phyloP scores from a whole-genome alignment of 2,797 vertebrate species.

The Pseudocheirus occidentalis region DNA sequence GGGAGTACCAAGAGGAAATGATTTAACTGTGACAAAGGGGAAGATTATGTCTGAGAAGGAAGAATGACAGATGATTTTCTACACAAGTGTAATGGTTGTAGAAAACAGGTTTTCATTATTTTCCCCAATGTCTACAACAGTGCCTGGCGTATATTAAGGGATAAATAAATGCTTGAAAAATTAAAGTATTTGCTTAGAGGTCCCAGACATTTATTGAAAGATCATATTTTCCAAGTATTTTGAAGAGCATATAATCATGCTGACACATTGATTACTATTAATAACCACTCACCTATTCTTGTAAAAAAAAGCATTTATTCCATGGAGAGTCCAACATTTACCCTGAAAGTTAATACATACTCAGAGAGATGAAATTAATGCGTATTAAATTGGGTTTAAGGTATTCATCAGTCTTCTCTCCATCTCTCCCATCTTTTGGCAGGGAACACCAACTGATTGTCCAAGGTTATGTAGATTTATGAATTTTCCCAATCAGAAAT shows the following conservation, averaged over 20 bases:
- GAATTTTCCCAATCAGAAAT: neutral
- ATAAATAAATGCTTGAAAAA: neutral
- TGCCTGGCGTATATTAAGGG: neutral
- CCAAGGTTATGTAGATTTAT: neutral
- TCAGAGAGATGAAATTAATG: neutral
- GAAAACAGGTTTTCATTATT: neutral
- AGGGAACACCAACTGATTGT: neutral
- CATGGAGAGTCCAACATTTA: neutral
- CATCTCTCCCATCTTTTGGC: neutral
- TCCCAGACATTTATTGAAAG: too few relatives aligned
- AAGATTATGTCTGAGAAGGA: neutral
- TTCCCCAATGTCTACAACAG: neutral
- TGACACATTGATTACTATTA: neutral
- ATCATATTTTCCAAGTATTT: neutral
- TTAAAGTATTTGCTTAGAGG: neutral
- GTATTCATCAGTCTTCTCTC: neutral
- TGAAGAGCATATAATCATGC: neutral
- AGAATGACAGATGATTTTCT: too few relatives aligned
- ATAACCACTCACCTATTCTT: neutral
- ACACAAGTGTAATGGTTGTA: neutral
- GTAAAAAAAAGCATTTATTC: neutral
- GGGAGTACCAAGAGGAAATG: neutral
- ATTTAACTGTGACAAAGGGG: neutral
- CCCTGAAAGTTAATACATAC: neutral
- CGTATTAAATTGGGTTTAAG: neutral